Evolutionary conservation across 2,797 vertebrate genomes (phyloP), one percentile per base, ranked within the genome.

Genomic region (Enteromius anoplus): DNA sequence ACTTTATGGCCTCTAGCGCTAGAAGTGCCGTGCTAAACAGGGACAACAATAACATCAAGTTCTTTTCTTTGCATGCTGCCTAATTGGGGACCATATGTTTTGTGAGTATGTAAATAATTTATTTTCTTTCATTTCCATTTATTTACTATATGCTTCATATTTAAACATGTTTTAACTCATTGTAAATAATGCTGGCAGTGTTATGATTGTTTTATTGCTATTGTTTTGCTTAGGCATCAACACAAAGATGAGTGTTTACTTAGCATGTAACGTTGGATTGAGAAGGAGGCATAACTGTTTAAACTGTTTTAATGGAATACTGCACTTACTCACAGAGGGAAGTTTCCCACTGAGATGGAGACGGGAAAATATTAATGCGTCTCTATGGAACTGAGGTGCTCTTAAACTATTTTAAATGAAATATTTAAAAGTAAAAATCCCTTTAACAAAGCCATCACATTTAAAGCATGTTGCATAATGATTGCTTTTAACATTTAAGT

Each of bases 1-100:
- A 90, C 87, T 90, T 83, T 85, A 78, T 92, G 81, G 91, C 95
- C 93, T 76, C 87, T 3, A 91, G 94, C 91, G 42, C 86, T 85
- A 82, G 71, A 69, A 75, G 87, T 79, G 82, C 85, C 62, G 66
- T 81, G 34, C 83, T 86, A 89, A 58, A 88, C 85, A 85, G 78
- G 70, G 82, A 86, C 68, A 88, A 83, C 77, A 87, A 64, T 84
- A 76, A 71, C 90, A 86, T 68, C 84, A 81, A 85, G 75, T 69
- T 85, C 81, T 64, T 85, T 85, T 82, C 77, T 84, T 84, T 80
- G 84, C 72, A 80, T 81, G 71, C 78, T 90, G 86, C 53, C 80
- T 85, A 71, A n/a, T 65, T 76, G 26, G 29, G 49, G 12, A 88
- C 32, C 83, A 66, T 69, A 72, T 80, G 79, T 82, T 85, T 42